Conservation (phyloP, 2,113 vertebrate species). For the Bungarus multicinctus region DNA sequence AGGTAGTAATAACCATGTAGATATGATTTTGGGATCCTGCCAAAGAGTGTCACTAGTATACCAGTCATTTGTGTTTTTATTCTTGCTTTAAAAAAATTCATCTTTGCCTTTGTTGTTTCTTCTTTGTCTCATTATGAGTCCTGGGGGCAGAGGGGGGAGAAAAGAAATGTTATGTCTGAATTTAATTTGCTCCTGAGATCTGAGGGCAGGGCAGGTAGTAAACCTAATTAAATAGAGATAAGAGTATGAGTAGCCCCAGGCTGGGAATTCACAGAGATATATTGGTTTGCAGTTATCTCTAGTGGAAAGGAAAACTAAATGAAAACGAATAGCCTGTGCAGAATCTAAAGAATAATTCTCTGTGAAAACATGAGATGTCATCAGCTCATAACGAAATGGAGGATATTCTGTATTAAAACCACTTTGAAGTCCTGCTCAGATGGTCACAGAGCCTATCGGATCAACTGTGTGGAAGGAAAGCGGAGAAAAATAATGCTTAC, state of each 20-base stretch:
- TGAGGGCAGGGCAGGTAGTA: slow-evolving; percentile 12
- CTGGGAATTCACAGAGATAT: slow-evolving; percentile 5
- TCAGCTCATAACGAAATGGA: neutral
- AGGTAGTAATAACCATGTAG: neutral
- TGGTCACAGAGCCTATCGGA: neutral
- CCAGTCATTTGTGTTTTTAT: neutral
- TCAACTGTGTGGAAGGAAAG: neutral
- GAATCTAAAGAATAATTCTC: neutral
- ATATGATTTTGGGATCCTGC: neutral
- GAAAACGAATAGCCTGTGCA: neutral
- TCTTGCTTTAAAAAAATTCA: neutral
- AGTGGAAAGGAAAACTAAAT: neutral
- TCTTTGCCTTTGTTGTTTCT: neutral
- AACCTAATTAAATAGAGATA: slow-evolving; percentile 26
- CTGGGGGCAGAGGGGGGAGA: neutral
- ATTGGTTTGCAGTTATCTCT: neutral
- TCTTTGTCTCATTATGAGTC: neutral
- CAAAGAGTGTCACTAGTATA: neutral
- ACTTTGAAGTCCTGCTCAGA: neutral
- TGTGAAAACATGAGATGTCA: neutral
- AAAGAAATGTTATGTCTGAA: neutral
- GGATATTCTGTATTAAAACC: neutral
- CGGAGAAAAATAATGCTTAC: neutral
- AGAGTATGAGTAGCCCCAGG: neutral
- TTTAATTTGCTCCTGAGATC: slow-evolving; percentile 8